A percentile compares a stretch with the other conserved stretches of the same genome.
Evolutionary conservation across 2,888 invertebrate species (phyloP).

Genomic region (Pristionchus arcanus): DNA sequence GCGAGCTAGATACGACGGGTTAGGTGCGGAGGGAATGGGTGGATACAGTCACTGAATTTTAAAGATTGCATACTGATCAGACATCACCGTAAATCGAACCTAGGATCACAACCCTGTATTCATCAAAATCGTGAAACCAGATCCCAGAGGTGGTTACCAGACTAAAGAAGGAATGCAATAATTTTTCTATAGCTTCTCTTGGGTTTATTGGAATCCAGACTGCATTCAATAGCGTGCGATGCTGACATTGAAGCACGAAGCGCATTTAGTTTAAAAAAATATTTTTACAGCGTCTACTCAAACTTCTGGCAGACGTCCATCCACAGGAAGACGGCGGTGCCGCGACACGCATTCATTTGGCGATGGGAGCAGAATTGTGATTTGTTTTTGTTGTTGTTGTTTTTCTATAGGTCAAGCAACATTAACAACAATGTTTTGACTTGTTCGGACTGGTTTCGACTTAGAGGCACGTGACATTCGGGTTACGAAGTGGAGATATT

Average conservation of each 20-base stretch:
- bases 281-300: conserved; percentile 17
- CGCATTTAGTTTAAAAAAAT: background rate
- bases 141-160: no score
- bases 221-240: no score
- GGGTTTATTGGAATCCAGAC: no score
- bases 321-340: conserved; percentile 9
- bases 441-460: background rate
- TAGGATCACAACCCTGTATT: background rate
- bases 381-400: background rate
- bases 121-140: background rate
- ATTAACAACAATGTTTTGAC: background rate
- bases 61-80: no score
- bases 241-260: no score
- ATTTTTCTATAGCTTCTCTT: no score
- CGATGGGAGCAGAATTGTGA: conserved; percentile 26
- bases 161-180: no score
- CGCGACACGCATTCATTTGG: conserved; percentile 31
- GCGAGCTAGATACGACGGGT: background rate
- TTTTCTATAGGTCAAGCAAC: background rate
- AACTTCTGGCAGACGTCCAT: conserved; percentile 39
- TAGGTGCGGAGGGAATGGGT: no score
- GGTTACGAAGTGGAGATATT: background rate
- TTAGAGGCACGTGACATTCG: background rate
- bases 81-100: no score
- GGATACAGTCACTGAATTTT: no score